Evolutionary conservation across 1,140 invertebrate genomes (phyloP), one percentile per base, ranked within the genome.

Genomic region (Platorchestia sp.): DNA sequence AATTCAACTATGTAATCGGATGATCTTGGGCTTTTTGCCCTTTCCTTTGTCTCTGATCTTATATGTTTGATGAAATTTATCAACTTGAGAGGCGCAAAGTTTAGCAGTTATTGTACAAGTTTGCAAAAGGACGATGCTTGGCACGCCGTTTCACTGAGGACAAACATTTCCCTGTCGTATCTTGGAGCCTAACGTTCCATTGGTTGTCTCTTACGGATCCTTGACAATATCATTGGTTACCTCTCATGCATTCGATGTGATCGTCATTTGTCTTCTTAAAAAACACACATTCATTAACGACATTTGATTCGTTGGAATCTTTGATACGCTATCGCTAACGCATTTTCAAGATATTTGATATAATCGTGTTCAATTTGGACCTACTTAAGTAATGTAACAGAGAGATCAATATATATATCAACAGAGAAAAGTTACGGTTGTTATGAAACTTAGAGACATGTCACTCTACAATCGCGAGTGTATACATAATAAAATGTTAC

Each of bases 51-150:
- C 45, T 45, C 43, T 45, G 91, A 93, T 93, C 91, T 93, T 93
- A 93, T 93, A 93, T 93, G 91, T 93, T 93, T 93, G 91, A 93
- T 93, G 91, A 45, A 93, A 93, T 93, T 93, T 93, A 93, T 93
- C 91, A 93, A 93, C 91, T 93, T 40, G 36, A 93, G 43, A 47
- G 91, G 45, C 43, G 45, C 87, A 93, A 93, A 93, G 91, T 93
- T 93, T 93, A n/a, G 91, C 45, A 93, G 91, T 93, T 93, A 93
- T 93, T 93, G 91, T 93, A 47, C 45, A 47, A 93, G 91, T 93
- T 93, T 93, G 91, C 45, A 7, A 22, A 3, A 19, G 45, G 44
- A 93, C 87, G 87, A 89, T 89, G 87, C 87, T 89, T 89, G 87
- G 87, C 43, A 42, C 41, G 87, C 87, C n/a, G 41, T 44, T 89